A percentile compares a stretch with the other conserved stretches of the same genome.
Evolutionary conservation across 1,140 invertebrate species (phyloP).

Genomic region (Gonatopus flavifemur): DNA sequence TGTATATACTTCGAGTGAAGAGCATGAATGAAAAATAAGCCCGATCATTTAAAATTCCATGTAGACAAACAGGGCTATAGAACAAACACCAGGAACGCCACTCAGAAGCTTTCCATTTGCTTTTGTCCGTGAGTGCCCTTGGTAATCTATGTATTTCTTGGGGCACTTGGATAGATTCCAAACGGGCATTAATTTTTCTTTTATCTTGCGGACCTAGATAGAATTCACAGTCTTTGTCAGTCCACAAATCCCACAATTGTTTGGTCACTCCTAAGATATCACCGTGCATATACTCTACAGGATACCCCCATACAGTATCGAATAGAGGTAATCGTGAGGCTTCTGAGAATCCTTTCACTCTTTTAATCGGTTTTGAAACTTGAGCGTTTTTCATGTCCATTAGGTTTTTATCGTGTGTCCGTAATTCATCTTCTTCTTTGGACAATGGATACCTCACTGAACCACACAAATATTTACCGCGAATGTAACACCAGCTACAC

Average conservation of each 20-base stretch:
- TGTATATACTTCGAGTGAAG: too few species aligned
- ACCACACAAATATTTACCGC: background rate
- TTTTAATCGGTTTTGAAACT: background rate
- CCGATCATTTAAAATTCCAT: background rate
- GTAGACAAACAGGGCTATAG: background rate
- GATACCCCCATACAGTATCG: too few species aligned
- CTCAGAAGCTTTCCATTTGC: conserved; percentile 4
- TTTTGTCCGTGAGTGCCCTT: background rate
- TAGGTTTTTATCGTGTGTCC: background rate
- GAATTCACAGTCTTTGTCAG: background rate
- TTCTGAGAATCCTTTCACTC: background rate
- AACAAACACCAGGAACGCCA: background rate
- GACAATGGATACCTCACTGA: background rate
- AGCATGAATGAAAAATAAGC: background rate
- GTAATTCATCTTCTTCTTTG: background rate
- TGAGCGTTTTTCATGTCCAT: background rate
- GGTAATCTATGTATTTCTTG: background rate
- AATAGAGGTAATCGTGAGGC: background rate
- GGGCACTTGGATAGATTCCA: background rate
- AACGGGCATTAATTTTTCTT: background rate
- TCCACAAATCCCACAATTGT: too few species aligned
- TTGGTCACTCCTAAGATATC: too few species aligned
- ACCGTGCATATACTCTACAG: too few species aligned
- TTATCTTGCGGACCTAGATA: background rate
- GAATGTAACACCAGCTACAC: background rate